phyloP scores from a whole-genome alignment of 1,140 invertebrate genomes.

The Zaprionus taronus region DNA sequence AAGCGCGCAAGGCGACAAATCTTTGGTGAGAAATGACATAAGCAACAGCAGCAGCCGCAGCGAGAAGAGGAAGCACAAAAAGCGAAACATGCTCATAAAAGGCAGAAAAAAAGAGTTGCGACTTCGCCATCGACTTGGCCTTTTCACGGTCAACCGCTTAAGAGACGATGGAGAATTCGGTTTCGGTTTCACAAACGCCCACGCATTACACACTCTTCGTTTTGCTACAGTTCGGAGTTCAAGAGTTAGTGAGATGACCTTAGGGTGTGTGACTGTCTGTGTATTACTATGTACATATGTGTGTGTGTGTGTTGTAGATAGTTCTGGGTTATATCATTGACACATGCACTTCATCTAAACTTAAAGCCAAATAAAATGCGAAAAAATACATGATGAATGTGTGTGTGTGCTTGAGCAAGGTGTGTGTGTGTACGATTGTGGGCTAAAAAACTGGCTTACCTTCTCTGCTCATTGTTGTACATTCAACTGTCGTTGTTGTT shows the following conservation, averaged over 20 bases:
- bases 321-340: constrained; percentile 16
- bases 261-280: background rate
- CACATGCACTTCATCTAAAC: constrained; percentile 37
- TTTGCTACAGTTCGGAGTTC: constrained; percentile 50
- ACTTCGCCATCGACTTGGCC: constrained; percentile 41
- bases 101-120: constrained; percentile 37
- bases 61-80: constrained; percentile 30
- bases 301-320: background rate
- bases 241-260: constrained; percentile 58
- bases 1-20: constrained; percentile 23
- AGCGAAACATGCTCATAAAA: constrained; percentile 72
- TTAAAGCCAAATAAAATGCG: constrained; percentile 52
- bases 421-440: constrained; percentile 45
- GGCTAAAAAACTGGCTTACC: constrained; percentile 79
- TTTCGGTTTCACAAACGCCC: constrained; percentile 24
- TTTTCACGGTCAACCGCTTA: constrained; percentile 75
- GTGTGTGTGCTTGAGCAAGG: background rate
- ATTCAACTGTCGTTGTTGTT: constrained; percentile 59
- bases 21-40: constrained; percentile 66
- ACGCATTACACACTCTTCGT: constrained; percentile 17
- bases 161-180: constrained; percentile 32
- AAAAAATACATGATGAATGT: constrained; percentile 41
- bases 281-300: background rate
- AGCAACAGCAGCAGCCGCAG: constrained; percentile 30
- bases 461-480: constrained; percentile 81